phyloP scores from a whole-genome alignment of 1,140 invertebrate genomes.

The Caenorhabditis briggsae region DNA sequence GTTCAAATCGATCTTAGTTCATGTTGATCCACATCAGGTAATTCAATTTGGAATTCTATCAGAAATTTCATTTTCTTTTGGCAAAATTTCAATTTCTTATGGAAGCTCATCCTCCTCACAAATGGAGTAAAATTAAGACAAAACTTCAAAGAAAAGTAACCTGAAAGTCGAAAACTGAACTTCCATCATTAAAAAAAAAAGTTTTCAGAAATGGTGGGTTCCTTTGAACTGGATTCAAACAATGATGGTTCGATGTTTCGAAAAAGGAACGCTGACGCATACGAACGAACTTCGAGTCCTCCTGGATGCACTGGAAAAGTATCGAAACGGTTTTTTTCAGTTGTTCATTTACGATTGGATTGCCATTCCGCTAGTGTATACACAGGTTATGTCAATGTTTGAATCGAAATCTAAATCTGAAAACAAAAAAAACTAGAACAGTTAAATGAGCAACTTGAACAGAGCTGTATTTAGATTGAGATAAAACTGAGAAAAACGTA shows the following conservation, averaged over 20 bases:
- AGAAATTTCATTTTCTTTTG: too few species aligned
- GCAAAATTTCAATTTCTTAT: too few species aligned
- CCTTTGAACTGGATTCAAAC: constrained; percentile 70
- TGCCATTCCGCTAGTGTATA: constrained; percentile 80
- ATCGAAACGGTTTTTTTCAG: constrained; percentile 68
- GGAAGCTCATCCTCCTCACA: too few species aligned
- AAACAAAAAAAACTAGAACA: not conserved
- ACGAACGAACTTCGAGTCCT: constrained; percentile 68
- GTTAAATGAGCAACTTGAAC: constrained; percentile 45
- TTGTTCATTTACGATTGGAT: constrained; percentile 81
- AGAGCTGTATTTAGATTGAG: not conserved
- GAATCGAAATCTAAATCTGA: too few species aligned
- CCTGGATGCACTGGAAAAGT: constrained; percentile 68
- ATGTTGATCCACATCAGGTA: constrained; percentile 67
- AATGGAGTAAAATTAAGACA: too few species aligned
- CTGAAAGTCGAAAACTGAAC: too few species aligned
- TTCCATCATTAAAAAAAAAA: too few species aligned
- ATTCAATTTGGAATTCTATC: not conserved
- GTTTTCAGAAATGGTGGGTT: constrained; percentile 70
- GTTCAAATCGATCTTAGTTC: constrained; percentile 65
- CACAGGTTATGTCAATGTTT: constrained; percentile 78
- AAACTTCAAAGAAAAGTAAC: too few species aligned
- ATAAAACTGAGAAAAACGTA: constrained; percentile 25
- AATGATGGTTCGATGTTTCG: constrained; percentile 70
- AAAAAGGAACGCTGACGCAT: constrained; percentile 66